Percentiles rank a stretch among this genome's conserved stretches.
These are phyloP conservation scores for Hirtodrosophila histrioides DNA, from an alignment of 2,888 invertebrate genomes.

Conservation along the genomic window DNA sequence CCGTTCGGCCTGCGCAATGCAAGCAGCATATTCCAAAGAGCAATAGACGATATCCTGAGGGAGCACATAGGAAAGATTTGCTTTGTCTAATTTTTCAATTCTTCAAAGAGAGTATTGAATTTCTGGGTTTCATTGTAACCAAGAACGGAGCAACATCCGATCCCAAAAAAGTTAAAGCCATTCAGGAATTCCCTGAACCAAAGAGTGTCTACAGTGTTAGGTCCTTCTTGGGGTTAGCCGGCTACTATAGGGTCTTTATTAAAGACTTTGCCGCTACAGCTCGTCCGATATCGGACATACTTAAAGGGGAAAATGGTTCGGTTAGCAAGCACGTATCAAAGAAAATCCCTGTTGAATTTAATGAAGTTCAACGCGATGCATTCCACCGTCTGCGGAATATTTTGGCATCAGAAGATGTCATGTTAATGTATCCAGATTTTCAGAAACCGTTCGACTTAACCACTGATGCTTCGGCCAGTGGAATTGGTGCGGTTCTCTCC, in stretches of 20 bases:
- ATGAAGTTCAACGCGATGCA: constrained; percentile 1
- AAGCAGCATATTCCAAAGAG: constrained; percentile 77
- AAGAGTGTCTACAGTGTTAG: not conserved
- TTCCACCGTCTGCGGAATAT: constrained; percentile 7
- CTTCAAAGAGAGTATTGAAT: not conserved
- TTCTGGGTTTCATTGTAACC: too few relatives aligned
- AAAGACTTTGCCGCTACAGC: constrained; percentile 15
- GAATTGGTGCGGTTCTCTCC: not conserved
- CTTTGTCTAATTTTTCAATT: not conserved
- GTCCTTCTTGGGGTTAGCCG: not conserved
- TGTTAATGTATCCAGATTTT: constrained; percentile 72
- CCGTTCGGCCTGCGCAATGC: constrained; percentile 83
- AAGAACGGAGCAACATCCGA: too few relatives aligned
- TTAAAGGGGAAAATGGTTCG: not conserved
- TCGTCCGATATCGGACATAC: constrained; percentile 1
- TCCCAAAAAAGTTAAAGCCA: too few relatives aligned
- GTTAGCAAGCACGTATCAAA: constrained; percentile 5
- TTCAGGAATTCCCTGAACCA: too few relatives aligned
- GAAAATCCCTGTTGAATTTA: constrained; percentile 1
- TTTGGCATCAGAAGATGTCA: constrained; percentile 66
- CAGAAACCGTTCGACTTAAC: constrained; percentile 46
- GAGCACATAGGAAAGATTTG: too few relatives aligned
- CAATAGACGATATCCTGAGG: constrained; percentile 32
- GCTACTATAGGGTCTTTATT: constrained; percentile 12
- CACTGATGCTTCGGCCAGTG: constrained; percentile 12